These are phyloP conservation scores for Porites divaricata DNA, from an alignment of 92 coral and sea anemone species.

Conservation along the genomic window DNA sequence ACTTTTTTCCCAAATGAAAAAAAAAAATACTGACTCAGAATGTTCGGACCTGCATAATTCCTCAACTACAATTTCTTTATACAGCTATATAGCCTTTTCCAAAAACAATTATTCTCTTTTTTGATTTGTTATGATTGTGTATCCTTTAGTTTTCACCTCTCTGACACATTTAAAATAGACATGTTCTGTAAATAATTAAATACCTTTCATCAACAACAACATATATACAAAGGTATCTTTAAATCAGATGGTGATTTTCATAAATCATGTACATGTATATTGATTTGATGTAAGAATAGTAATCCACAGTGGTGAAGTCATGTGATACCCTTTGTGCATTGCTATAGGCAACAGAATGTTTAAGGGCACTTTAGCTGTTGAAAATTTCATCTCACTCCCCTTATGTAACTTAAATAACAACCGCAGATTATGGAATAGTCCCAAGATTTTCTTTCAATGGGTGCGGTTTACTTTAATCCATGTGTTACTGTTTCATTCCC, in stretches of 20 bases:
- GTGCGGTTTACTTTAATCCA: background rate
- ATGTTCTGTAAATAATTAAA: constrained; percentile 32
- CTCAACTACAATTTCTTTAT: too few species aligned
- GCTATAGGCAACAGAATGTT: constrained; percentile 43
- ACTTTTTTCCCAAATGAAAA: background rate
- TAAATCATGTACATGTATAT: background rate
- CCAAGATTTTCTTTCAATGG: background rate
- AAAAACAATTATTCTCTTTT: too few species aligned
- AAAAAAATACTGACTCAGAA: background rate
- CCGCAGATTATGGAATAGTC: background rate
- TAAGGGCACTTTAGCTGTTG: background rate
- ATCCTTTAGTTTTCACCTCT: background rate
- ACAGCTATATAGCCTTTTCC: too few species aligned
- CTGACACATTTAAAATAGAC: constrained; percentile 2
- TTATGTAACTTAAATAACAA: too few species aligned
- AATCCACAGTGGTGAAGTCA: constrained; percentile 7
- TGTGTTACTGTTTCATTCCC: constrained; percentile 25
- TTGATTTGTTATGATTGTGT: too few species aligned
- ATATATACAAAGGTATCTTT: too few species aligned
- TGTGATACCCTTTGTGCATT: constrained; percentile 1
- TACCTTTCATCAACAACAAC: too few species aligned
- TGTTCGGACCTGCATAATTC: background rate
- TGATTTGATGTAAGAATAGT: too few species aligned
- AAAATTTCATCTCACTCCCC: background rate
- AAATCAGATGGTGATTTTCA: background rate